These are phyloP conservation scores for Venustaconcha ellipsiformis DNA, from an alignment of 1,140 invertebrate species.

Conservation along the genomic window DNA sequence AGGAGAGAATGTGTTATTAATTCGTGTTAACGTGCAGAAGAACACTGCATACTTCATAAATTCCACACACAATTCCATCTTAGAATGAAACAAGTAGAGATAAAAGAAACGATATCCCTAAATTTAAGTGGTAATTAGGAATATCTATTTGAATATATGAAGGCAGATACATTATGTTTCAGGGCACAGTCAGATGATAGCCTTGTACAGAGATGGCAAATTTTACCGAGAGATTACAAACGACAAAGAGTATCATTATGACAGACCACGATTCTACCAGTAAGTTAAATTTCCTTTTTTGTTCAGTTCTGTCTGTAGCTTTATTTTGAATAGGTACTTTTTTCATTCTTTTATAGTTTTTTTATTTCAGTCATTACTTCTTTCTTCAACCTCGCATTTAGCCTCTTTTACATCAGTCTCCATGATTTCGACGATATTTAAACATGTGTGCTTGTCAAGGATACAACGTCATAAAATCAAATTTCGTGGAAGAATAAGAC, in stretches of 20 bases:
- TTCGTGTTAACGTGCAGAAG: too few species aligned
- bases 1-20: too few species aligned
- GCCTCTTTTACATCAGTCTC: not conserved
- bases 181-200: slow-evolving; percentile 30
- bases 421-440: not conserved
- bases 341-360: not conserved
- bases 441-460: not conserved
- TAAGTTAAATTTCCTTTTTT: slow-evolving; percentile 11
- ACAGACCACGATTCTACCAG: slow-evolving; percentile 31
- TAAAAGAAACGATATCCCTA: too few species aligned
- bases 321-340: not conserved
- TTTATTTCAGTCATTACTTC: not conserved
- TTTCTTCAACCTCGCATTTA: not conserved
- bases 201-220: slow-evolving; percentile 22
- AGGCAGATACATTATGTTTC: not conserved
- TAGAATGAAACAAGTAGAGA: too few species aligned
- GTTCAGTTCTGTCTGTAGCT: not conserved
- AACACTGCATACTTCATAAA: too few species aligned
- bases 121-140: too few species aligned
- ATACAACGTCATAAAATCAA: not conserved
- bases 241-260: slow-evolving; percentile 34
- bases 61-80: too few species aligned
- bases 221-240: slow-evolving; percentile 33
- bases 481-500: not conserved
- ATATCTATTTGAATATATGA: too few species aligned